Evolutionary conservation across 2,888 invertebrate species (phyloP), one percentile per base, ranked within the genome.

Genomic region (Diaprepes abbreviatus): DNA sequence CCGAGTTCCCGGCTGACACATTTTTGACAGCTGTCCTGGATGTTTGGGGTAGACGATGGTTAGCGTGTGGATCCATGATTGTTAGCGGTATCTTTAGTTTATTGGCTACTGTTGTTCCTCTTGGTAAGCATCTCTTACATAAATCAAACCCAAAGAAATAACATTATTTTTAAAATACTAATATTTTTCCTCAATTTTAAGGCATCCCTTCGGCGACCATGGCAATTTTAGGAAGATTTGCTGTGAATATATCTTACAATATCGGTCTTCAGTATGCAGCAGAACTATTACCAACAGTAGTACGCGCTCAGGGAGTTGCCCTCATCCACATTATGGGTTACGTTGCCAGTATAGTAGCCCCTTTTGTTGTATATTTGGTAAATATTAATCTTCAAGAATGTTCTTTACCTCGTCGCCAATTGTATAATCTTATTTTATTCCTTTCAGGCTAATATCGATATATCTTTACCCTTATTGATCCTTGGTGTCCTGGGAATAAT

Each of bases 231-330:
- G 95, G 95, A 2, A 86, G 95, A 14, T 94, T 95, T 75, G 92
- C 93, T 72, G 92, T 95, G 9, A 95, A 95, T 82, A 94, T 95
- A 57, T 93, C 95, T 0, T 95, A 95, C 84, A 95, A 95, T 83
- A 95, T 95, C 73, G 94, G 95, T 0, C 87, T 95, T 0, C 95
- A 95, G 76, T 96, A 95, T 83, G 95, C 94, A 0, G 95, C 95
- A 0, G 95, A 96, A 81, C 83, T 96, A 10, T 81, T 95, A 7
- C 95, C 95, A 0, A 96, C 95, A 0, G 94, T 95, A 0, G 93
- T 96, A 0, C 83, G 95, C 45, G 95, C 94, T 0, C 94, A 95
- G 80, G 95, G 94, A 0, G 93, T 95, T 0, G 93, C 94, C 0
- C 85, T 94, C 12, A 93, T 94, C 57, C 94, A 95, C 78, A 93